Evolutionary conservation across 2,797 vertebrate genomes (phyloP).

Genomic region (Calcarius lapponicus): DNA sequence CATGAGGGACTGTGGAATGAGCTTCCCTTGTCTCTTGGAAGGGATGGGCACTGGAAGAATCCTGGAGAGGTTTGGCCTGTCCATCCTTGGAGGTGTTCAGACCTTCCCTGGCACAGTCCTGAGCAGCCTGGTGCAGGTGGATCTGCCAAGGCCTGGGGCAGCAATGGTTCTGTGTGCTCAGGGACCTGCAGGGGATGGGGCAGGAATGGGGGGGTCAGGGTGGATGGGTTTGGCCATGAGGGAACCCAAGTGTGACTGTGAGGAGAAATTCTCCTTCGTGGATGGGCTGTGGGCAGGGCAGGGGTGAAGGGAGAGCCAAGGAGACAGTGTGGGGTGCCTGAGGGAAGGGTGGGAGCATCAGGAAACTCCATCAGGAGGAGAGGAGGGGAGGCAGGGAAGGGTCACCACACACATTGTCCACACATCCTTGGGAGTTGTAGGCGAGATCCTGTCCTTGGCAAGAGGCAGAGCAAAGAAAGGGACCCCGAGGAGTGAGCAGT

Average conservation of each 20-base stretch:
- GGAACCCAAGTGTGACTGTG: not conserved
- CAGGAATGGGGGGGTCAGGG: not conserved
- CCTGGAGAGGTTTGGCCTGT: not conserved
- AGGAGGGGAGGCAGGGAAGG: not conserved
- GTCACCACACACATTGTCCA: accelerated
- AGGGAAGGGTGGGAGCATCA: not conserved
- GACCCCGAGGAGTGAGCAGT: not conserved
- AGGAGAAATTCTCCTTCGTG: not conserved
- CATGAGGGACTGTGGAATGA: not conserved
- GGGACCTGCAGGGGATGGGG: not conserved
- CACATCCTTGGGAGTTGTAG: not conserved
- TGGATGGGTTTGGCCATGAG: not conserved
- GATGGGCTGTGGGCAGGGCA: not conserved
- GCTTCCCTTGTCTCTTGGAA: not conserved
- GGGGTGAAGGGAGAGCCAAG: not conserved
- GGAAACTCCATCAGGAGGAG: not conserved
- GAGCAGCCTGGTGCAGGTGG: not conserved
- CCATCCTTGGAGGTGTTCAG: not conserved
- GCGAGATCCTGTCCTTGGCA: not conserved
- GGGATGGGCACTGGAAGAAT: not conserved
- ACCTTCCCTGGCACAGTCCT: not conserved
- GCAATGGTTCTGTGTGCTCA: not conserved
- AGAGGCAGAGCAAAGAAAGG: not conserved
- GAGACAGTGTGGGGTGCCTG: accelerated
- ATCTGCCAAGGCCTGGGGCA: not conserved